Evolutionary conservation across 2,113 vertebrate genomes (phyloP).

Genomic region (Caranx ignobilis): DNA sequence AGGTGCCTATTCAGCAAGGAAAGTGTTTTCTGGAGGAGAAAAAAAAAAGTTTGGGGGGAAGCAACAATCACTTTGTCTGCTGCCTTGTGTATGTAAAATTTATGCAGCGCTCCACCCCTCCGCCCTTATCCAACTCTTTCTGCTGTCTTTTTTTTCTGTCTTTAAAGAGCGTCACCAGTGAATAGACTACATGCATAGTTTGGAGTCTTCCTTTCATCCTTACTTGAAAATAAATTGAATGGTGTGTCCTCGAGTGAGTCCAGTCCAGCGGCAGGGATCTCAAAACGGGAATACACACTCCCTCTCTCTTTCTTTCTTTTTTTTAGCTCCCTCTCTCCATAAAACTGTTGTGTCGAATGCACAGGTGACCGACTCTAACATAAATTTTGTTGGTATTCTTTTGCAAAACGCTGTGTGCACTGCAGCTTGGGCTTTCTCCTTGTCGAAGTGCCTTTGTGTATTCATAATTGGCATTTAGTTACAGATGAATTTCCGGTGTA

Average conservation of each 20-base stretch:
- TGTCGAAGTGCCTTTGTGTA: not conserved
- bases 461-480: no score
- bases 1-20: constrained; percentile 86
- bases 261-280: constrained; percentile 46
- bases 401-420: not conserved
- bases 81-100: constrained; percentile 85
- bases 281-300: constrained; percentile 19
- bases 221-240: constrained; percentile 81
- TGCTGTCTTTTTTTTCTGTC: constrained; percentile 62
- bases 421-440: not conserved
- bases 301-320: not conserved
- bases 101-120: constrained; percentile 78
- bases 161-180: constrained; percentile 79
- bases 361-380: constrained; percentile 31
- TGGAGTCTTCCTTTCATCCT: constrained; percentile 82
- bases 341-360: constrained; percentile 11
- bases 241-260: constrained; percentile 74
- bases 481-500: no score
- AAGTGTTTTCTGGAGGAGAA: constrained; percentile 85
- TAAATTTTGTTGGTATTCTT: not conserved
- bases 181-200: constrained; percentile 82
- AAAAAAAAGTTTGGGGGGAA: constrained; percentile 80
- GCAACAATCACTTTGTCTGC: constrained; percentile 85
- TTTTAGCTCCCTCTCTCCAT: constrained; percentile 9
- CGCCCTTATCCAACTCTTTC: constrained; percentile 58